These are phyloP conservation scores for Linurgus olivaceus DNA, from an alignment of 2,797 vertebrate species.

Conservation along the genomic window DNA sequence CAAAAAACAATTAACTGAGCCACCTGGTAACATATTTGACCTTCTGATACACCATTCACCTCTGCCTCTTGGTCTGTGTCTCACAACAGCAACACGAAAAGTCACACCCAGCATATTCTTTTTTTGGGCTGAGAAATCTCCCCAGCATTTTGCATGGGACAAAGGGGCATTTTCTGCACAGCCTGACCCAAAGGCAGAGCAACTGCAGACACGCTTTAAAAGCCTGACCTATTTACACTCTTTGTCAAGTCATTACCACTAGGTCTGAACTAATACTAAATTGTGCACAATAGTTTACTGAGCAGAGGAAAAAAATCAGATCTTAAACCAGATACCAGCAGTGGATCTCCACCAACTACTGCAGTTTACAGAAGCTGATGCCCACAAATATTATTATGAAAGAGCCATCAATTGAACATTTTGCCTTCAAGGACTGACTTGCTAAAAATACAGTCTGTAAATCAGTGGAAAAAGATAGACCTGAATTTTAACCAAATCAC, in stretches of 20 bases:
- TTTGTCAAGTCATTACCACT: background rate
- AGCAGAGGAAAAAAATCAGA: background rate
- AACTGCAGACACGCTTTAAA: background rate
- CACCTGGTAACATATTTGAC: background rate
- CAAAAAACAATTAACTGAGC: background rate
- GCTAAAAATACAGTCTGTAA: slow-evolving; percentile 30
- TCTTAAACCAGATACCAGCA: background rate
- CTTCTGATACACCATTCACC: background rate
- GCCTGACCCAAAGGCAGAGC: background rate
- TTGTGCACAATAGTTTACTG: background rate
- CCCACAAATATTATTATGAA: background rate
- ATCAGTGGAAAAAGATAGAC: background rate
- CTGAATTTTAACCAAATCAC: slow-evolving; percentile 14
- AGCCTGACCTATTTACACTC: background rate
- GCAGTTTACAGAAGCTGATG: background rate
- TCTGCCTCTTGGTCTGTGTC: background rate
- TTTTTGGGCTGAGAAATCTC: background rate
- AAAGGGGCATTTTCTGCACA: background rate
- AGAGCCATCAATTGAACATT: background rate
- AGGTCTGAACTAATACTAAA: background rate
- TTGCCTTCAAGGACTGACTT: background rate
- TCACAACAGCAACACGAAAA: background rate
- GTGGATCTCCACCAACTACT: background rate
- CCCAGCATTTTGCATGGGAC: background rate
- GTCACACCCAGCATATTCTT: background rate